Base-by-base conservation (phyloP, 2,797 vertebrate genomes). In the Helicolenus hilgendorfi region DNA sequence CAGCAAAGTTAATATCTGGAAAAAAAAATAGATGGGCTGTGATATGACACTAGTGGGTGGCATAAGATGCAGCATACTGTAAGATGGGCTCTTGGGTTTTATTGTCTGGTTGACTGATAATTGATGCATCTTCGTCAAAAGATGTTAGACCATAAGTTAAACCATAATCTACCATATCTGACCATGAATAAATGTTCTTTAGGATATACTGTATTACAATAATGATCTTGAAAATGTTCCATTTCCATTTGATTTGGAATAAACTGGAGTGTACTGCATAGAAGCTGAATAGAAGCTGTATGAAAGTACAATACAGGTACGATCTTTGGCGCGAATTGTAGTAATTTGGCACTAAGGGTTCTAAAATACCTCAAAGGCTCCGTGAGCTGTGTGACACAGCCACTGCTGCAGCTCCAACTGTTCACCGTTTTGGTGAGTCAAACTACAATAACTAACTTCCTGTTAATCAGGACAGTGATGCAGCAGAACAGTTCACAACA, bases 1-100 rank as follows among this genome's bases (percentile, higher is more conserved):
- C 3, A 79, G 29, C 18, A 80, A 77, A 31, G 64, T 45, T 41
- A 33, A 67, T 72, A 91, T 86, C 80, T 91, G 87, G 29, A 73
- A 73, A 62, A 78, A 62, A 62, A 80, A 55, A 77, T 31, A 29
- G 31, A 75, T 31, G 0, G 10, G 31, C 27, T 69, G 49, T 31
- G 29, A 69, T 49, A 45, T 35, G 33, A 79, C 35, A 75, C 41
- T 14, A 5, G 73, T 72, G 33, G 80, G 77, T 38, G 71, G 73
- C 9, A 36, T 10, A 15, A 71, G 35, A 78, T 76, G 49, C 72
- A 79, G 41, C 27, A 76, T 58, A 33, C 36, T 24, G 20, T 55
- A 65, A 41, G 24, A 71, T 41, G 22, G 9, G 22, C 35, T 77
- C 18, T 49, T 10, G 6, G n/a, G 24, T 71, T 83, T 83, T 74